These are phyloP conservation scores for Gastrophysa polygoni DNA, from an alignment of 2,888 invertebrate species.

Conservation along the genomic window DNA sequence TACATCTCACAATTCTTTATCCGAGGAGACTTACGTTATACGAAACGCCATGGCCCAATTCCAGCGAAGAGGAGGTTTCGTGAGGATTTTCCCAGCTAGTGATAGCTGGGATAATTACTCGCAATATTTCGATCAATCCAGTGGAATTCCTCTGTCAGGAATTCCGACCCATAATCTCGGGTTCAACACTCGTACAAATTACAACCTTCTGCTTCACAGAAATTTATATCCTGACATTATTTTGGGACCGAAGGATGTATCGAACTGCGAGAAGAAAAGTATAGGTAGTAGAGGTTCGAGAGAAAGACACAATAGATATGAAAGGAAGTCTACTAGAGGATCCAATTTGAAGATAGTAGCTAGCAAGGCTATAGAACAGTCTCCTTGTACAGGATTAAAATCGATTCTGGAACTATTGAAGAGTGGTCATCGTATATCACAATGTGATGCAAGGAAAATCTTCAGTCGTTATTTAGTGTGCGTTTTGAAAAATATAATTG, in stretches of 20 bases:
- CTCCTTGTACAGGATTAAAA: slow-evolving; percentile 50
- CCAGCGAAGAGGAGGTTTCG: slow-evolving; percentile 83
- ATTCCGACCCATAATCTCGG: slow-evolving; percentile 63
- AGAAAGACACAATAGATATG: slow-evolving; percentile 55
- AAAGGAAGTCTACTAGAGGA: slow-evolving; percentile 55
- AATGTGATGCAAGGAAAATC: slow-evolving; percentile 74
- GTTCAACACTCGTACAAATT: slow-evolving; percentile 71
- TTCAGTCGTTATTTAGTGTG: slow-evolving; percentile 79
- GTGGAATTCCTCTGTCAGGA: slow-evolving; percentile 76
- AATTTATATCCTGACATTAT: slow-evolving; percentile 71
- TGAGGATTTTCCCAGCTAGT: slow-evolving; percentile 87
- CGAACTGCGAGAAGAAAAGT: background rate
- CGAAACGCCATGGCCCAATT: slow-evolving; percentile 79
- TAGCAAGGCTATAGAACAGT: slow-evolving; percentile 54
- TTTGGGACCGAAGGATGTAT: slow-evolving; percentile 11
- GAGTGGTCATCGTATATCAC: slow-evolving; percentile 71
- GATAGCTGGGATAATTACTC: slow-evolving; percentile 87
- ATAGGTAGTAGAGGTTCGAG: slow-evolving; percentile 7
- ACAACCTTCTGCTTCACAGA: slow-evolving; percentile 76
- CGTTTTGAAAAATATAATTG: slow-evolving; percentile 71
- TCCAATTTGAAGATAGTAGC: slow-evolving; percentile 52
- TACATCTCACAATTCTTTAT: slow-evolving; percentile 61
- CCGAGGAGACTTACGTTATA: slow-evolving; percentile 80
- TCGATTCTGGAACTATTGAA: slow-evolving; percentile 62
- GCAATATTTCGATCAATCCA: slow-evolving; percentile 74